Evolutionary conservation across 2,888 invertebrate genomes (phyloP), one percentile per base, ranked within the genome.

Genomic region (Notocelia uddmanniana): DNA sequence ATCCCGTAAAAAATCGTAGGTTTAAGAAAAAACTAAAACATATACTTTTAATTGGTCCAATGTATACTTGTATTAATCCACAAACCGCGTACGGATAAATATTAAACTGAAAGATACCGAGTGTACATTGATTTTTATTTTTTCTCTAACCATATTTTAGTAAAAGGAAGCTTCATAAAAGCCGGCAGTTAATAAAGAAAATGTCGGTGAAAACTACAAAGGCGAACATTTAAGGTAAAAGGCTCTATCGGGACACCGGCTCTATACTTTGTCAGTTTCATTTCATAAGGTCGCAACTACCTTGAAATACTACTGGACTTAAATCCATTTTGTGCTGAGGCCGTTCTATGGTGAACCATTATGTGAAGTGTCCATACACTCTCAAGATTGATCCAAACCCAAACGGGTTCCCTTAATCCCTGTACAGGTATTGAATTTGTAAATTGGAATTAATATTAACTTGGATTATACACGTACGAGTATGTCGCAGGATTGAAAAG

Each of bases 391-490:
- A 71, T 67, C 54, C 59, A 54, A 67, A 21, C 71, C 66, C 21
- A 31, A 23, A 34, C 69, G 68, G 68, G 57, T 68, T 72, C 37
- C 58, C 59, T 69, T 69, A 75, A 70, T 75, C 76, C 77, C 74
- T 48, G 45, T 69, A 73, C 75, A 73, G 76, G 78, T 78, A 76
- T 75, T 76, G 77, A 76, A 75, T 76, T 76, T 77, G 79, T 75
- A 81, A 78, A 79, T 80, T 78, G 76, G 78, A 78, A 81, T 81
- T 79, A 80, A 80, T 79, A 81, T 78, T 78, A 79, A 81, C 79
- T 75, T 68, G 67, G 63, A 54, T 73, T 62, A 74, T 58, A 54
- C n/a, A 68, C 72, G 67, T 70, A 74, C 74, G 73, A 73, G 68
- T 72, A 69, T 74, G 70, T 74, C 74, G 72, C n/a, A 75, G 75